These are phyloP conservation scores for Augochlora pura DNA, from an alignment of 1,140 invertebrate species.

Conservation along the genomic window DNA sequence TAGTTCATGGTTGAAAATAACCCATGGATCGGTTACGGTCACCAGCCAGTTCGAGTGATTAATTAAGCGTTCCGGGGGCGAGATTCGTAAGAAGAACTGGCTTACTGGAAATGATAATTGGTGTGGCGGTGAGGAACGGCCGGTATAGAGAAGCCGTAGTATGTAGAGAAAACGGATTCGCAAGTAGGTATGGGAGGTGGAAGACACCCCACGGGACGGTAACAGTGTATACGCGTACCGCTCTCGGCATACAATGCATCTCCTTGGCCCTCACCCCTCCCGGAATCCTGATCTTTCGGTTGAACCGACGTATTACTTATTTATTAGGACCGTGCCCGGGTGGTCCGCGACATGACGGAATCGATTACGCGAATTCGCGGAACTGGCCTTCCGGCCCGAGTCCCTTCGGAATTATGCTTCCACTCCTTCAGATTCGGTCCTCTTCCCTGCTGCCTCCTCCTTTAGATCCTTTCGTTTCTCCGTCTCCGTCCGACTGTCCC, in stretches of 20 bases:
- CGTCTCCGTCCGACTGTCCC: constrained; percentile 31
- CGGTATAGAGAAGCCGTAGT: too few species aligned
- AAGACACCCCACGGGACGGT: not conserved
- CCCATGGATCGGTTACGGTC: not conserved
- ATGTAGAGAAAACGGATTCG: too few species aligned
- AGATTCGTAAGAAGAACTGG: not conserved
- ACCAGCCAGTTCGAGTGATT: not conserved
- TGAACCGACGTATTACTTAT: constrained; percentile 79
- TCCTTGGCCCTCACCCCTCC: constrained; percentile 31
- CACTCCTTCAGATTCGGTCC: constrained; percentile 57
- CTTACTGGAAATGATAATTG: constrained; percentile 25
- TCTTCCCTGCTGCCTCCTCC: constrained; percentile 11
- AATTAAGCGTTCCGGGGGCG: not conserved
- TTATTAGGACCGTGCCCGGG: constrained; percentile 79
- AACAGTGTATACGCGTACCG: constrained; percentile 23
- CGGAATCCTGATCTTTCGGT: constrained; percentile 62
- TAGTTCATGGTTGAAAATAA: not conserved
- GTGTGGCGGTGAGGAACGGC: not conserved
- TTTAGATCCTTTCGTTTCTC: constrained; percentile 33
- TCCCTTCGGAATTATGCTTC: constrained; percentile 66
- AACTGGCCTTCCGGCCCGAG: constrained; percentile 68
- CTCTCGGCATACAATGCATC: constrained; percentile 45
- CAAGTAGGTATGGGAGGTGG: not conserved
- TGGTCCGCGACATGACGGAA: constrained; percentile 80
- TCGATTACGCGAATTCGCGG: constrained; percentile 80